Evolutionary conservation across 2,797 vertebrate species (phyloP), one percentile per base, ranked within the genome.

Genomic region (Paratrypauchen microcephalus): DNA sequence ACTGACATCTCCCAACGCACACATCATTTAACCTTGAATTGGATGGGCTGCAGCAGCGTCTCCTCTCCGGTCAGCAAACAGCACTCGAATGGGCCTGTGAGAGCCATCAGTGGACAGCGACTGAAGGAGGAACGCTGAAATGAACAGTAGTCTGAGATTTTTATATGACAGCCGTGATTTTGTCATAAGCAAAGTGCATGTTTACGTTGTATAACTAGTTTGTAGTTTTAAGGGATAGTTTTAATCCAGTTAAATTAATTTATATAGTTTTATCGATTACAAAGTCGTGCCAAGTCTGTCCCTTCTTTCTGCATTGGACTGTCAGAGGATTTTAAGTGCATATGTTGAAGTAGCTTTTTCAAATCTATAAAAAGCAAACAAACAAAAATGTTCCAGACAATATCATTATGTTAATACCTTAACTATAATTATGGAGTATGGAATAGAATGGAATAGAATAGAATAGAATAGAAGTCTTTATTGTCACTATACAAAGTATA

Each of bases 1-100:
- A 78, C 80, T 74, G 78, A 74, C 73, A 68, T 89, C 76, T 86
- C 65, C 76, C 61, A 83, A 77, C 79, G 75, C 73, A 78, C 81
- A 79, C 76, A 75, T 85, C 77, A 77, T 87, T 88, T 86, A 85
- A 88, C 83, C 84, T 86, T 87, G 82, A 81, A 80, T 77, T 78
- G 69, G 77, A 86, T 70, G 77, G 73, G 79, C 82, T 73, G 69
- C 70, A 77, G 74, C 69, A 69, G 56, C 55, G 28, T 82, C 82
- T 87, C 72, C 72, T 72, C 74, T 85, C 70, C 76, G 82, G 70
- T 80, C 84, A 75, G 79, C 77, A 77, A 77, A 81, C 74, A 83
- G 76, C 73, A 78, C 75, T 64, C 76, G 76, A 83, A 87, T 68
- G 65, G 80, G 71, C 74, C 76, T 59, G 19, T 66, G 75, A 56